Percentiles rank a stretch among this genome's conserved stretches.
These are phyloP conservation scores for Centruroides sculpturatus DNA, from an alignment of 1,140 invertebrate species.

Conservation along the genomic window DNA sequence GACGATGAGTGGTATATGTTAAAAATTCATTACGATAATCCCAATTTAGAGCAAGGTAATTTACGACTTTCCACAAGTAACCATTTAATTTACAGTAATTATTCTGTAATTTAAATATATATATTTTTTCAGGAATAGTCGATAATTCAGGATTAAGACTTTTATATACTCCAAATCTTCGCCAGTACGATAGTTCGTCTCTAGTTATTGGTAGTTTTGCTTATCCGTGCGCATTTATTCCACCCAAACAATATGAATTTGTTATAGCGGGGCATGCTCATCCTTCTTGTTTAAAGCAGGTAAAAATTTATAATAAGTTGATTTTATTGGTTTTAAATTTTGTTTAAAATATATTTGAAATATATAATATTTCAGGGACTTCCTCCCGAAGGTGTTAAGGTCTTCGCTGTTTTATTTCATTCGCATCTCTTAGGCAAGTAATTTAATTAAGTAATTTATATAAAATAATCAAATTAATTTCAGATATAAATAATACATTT, in stretches of 20 bases:
- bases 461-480: too few relatives aligned
- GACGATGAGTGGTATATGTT: slow-evolving; percentile 70
- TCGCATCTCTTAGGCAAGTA: too few relatives aligned
- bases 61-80: too few relatives aligned
- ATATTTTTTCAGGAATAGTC: slow-evolving; percentile 35
- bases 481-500: slow-evolving; percentile 18
- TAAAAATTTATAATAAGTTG: too few relatives aligned
- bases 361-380: too few relatives aligned
- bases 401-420: too few relatives aligned
- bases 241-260: slow-evolving; percentile 53
- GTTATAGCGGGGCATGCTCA: slow-evolving; percentile 64
- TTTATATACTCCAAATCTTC: slow-evolving; percentile 52
- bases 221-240: slow-evolving; percentile 61
- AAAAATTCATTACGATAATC: slow-evolving; percentile 63
- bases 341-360: too few relatives aligned
- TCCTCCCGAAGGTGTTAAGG: too few relatives aligned
- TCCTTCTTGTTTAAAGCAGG: slow-evolving; percentile 57
- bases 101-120: too few relatives aligned
- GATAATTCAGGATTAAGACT: slow-evolving; percentile 69
- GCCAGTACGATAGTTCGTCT: slow-evolving; percentile 60
- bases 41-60: not conserved
- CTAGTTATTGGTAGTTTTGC: slow-evolving; percentile 65
- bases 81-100: too few relatives aligned
- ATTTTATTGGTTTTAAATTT: too few relatives aligned
- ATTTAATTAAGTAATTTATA: too few relatives aligned